Conservation (phyloP, 2,113 vertebrate species). For the Poecile atricapillus region DNA sequence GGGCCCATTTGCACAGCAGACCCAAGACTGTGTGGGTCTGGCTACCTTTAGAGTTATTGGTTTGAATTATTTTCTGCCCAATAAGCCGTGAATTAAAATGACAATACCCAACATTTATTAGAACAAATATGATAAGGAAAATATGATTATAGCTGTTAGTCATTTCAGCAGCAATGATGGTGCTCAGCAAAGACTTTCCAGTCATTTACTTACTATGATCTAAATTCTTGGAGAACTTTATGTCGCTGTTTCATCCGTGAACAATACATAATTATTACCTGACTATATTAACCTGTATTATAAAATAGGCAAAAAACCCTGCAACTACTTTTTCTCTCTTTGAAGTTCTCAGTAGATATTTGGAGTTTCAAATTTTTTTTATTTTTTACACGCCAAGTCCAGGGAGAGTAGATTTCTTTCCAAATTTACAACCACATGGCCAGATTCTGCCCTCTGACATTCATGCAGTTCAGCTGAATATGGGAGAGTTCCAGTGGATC, state of each 20-base stretch:
- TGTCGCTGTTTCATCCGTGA: background rate
- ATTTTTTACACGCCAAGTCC: background rate
- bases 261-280: background rate
- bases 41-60: background rate
- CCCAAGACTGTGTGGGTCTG: background rate
- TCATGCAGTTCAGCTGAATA: background rate
- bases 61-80: background rate
- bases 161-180: background rate
- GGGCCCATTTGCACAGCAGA: background rate
- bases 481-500: background rate
- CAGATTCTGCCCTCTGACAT: background rate
- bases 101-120: background rate
- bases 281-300: background rate
- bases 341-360: background rate
- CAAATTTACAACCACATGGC: background rate
- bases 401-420: background rate
- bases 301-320: background rate
- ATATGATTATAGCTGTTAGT: background rate
- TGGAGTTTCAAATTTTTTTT: background rate
- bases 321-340: background rate
- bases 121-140: background rate
- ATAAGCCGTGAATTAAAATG: background rate
- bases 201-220: background rate
- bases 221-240: background rate
- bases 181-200: background rate